Evolutionary conservation across 1,140 invertebrate genomes (phyloP).

Genomic region (Sinella curviseta): DNA sequence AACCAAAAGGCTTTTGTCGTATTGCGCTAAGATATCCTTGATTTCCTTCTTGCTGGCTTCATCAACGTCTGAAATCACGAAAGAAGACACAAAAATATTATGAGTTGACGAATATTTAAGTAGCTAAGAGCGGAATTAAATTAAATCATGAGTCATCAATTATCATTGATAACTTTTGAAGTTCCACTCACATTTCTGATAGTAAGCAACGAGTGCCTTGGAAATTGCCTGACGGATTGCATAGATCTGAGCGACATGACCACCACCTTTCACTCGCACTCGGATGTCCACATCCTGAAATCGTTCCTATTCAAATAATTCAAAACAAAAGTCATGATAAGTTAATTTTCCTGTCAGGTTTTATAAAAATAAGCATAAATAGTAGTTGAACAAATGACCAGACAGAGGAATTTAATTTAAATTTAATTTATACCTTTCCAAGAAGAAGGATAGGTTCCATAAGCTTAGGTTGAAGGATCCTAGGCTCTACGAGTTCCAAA

Average conservation of each 20-base stretch:
- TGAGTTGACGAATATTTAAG: neutral
- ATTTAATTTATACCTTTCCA: slow-evolving; percentile 88
- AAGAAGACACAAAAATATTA: too few species aligned
- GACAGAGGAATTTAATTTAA: too few species aligned
- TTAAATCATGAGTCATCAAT: neutral
- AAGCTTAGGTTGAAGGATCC: slow-evolving; percentile 93
- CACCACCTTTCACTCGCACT: slow-evolving; percentile 96
- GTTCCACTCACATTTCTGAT: slow-evolving; percentile 91
- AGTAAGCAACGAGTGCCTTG: slow-evolving; percentile 95
- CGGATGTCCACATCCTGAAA: slow-evolving; percentile 96
- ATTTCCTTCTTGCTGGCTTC: slow-evolving; percentile 99
- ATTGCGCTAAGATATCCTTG: slow-evolving; percentile 95
- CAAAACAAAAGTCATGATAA: too few species aligned
- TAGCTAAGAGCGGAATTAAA: neutral
- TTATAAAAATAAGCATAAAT: too few species aligned
- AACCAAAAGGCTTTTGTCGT: slow-evolving; percentile 94
- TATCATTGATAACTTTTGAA: neutral
- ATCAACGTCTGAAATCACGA: slow-evolving; percentile 92
- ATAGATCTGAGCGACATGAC: slow-evolving; percentile 97
- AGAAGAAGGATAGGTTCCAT: slow-evolving; percentile 94
- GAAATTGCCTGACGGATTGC: slow-evolving; percentile 98
- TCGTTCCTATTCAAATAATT: slow-evolving; percentile 71
- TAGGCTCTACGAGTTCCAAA: slow-evolving; percentile 89
- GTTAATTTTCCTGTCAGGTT: too few species aligned
- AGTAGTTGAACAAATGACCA: too few species aligned